Evolutionary conservation across 2,797 vertebrate species (phyloP).

Genomic region (Gymnocypris eckloni): DNA sequence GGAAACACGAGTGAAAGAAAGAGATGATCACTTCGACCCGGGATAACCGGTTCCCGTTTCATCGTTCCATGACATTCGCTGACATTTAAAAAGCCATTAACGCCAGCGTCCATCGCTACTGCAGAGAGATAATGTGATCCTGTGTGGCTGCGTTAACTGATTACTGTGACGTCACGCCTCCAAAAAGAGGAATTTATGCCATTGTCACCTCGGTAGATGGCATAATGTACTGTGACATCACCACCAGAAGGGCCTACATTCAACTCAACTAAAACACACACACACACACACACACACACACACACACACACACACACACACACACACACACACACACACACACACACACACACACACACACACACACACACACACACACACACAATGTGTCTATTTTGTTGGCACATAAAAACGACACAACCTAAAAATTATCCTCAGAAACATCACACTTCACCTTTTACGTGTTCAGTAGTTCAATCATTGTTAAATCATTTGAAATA

Average conservation of each 20-base stretch:
- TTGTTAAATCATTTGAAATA: not conserved
- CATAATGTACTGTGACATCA: not conserved
- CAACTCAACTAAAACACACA: not conserved
- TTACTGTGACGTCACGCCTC: conserved; percentile 57
- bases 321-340: too few species aligned
- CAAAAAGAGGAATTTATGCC: not conserved
- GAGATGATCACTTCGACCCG: conserved; percentile 78
- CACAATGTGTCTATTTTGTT: not conserved
- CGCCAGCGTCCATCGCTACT: conserved; percentile 76
- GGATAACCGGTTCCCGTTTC: conserved; percentile 85
- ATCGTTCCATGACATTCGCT: conserved; percentile 86
- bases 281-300: too few species aligned
- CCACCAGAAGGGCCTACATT: not conserved
- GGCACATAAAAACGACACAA: not conserved
- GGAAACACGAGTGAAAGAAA: conserved; percentile 44
- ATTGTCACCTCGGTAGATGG: not conserved
- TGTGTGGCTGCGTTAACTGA: conserved; percentile 59
- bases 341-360: too few species aligned
- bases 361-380: too few species aligned
- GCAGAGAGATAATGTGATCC: conserved; percentile 65
- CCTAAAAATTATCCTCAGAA: not conserved
- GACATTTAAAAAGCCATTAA: conserved; percentile 90
- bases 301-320: too few species aligned
- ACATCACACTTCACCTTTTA: not conserved
- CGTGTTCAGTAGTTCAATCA: not conserved